A percentile compares a stretch with the other conserved stretches of the same genome.
Evolutionary conservation across 2,888 invertebrate genomes (phyloP).

Genomic region (Atrina japonica): DNA sequence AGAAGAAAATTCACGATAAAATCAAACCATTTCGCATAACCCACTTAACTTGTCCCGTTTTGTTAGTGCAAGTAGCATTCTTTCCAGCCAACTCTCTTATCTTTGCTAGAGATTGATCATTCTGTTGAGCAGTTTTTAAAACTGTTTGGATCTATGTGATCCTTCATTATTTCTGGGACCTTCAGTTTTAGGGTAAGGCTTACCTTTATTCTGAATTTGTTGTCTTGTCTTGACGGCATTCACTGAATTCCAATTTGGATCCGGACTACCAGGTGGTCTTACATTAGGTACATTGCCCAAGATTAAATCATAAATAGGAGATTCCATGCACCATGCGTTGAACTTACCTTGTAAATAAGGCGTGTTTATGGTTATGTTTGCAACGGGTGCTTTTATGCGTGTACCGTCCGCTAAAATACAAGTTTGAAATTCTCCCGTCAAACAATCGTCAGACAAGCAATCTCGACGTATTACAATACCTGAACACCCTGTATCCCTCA

Average conservation of each 20-base stretch:
- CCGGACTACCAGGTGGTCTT: constrained; percentile 19
- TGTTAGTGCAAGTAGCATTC: background rate
- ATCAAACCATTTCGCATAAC: constrained; percentile 25
- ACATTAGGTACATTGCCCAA: constrained; percentile 32
- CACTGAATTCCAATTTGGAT: background rate
- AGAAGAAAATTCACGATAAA: constrained; percentile 15
- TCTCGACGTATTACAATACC: constrained; percentile 32
- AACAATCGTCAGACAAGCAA: constrained; percentile 1
- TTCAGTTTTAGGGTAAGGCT: constrained; percentile 19
- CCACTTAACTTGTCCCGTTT: constrained; percentile 10
- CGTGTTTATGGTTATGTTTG: constrained; percentile 30
- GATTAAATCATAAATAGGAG: constrained; percentile 39
- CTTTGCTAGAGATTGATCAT: background rate
- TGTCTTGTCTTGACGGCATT: constrained; percentile 20
- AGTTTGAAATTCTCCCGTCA: constrained; percentile 18
- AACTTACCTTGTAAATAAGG: constrained; percentile 36
- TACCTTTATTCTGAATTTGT: constrained; percentile 16
- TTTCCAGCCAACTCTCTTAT: background rate
- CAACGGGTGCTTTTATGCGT: constrained; percentile 21
- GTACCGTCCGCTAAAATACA: constrained; percentile 38
- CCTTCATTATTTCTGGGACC: constrained; percentile 12
- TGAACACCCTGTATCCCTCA: constrained; percentile 39
- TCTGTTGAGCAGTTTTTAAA: constrained; percentile 4
- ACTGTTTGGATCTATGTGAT: background rate
- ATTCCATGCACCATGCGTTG: constrained; percentile 35